These are phyloP conservation scores for Ormyrus labotus DNA, from an alignment of 2,888 invertebrate genomes.

Conservation along the genomic window DNA sequence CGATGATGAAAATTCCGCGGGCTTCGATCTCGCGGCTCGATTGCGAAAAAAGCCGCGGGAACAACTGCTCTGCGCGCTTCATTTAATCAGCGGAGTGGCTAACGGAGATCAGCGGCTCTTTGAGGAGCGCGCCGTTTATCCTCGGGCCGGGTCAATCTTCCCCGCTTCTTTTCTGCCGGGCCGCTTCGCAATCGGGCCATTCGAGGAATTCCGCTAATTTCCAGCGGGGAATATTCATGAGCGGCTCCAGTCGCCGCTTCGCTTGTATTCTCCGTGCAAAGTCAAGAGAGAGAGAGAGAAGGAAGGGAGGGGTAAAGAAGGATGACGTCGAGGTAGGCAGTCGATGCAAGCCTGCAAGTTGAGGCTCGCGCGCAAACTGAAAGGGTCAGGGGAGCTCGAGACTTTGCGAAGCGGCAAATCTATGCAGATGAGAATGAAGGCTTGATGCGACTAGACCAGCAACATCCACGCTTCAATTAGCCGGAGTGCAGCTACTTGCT, in stretches of 20 bases:
- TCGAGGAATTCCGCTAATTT: constrained; percentile 71
- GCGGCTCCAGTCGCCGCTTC: constrained; percentile 51
- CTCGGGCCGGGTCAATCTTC: too few relatives aligned
- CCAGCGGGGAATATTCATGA: constrained; percentile 72
- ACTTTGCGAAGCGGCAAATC: constrained; percentile 71
- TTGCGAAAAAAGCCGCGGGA: too few relatives aligned
- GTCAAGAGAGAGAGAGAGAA: constrained; percentile 7
- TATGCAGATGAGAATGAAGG: constrained; percentile 69
- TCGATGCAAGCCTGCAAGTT: constrained; percentile 5
- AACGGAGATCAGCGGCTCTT: not conserved
- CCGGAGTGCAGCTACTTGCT: constrained; percentile 64
- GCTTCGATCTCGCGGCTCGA: too few relatives aligned
- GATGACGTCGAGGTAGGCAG: constrained; percentile 27
- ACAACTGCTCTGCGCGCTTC: too few relatives aligned
- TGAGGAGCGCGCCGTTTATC: too few relatives aligned
- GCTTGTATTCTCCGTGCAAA: not conserved
- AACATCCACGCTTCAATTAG: constrained; percentile 71
- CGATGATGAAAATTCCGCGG: too few relatives aligned
- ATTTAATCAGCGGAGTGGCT: not conserved
- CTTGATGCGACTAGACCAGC: constrained; percentile 60
- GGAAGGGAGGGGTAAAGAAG: constrained; percentile 63
- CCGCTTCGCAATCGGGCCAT: constrained; percentile 65
- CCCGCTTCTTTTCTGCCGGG: not conserved
- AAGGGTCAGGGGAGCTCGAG: constrained; percentile 41
- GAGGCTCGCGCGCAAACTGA: constrained; percentile 19